These are phyloP conservation scores for Dynastes maya DNA, from an alignment of 2,888 invertebrate genomes.

Conservation along the genomic window DNA sequence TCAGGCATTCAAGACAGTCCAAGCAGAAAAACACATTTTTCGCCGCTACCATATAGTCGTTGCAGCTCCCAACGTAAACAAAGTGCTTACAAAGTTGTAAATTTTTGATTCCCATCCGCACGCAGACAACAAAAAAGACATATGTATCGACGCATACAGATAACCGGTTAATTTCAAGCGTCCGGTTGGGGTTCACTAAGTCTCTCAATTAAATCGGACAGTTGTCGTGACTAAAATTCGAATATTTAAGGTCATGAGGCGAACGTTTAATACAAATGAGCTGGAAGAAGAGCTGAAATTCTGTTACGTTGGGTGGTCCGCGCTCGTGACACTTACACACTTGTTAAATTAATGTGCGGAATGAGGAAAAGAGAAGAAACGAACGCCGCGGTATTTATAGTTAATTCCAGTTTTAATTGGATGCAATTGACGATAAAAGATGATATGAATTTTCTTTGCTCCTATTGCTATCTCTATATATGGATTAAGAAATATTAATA, in stretches of 20 bases:
- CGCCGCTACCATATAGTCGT: slow-evolving; percentile 17
- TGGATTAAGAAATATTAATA: slow-evolving; percentile 27
- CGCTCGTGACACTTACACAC: slow-evolving; percentile 32
- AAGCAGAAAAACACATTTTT: slow-evolving; percentile 51
- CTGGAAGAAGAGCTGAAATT: slow-evolving; percentile 31
- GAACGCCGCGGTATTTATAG: slow-evolving; percentile 13
- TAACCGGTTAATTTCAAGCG: slow-evolving; percentile 30
- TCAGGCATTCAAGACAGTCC: slow-evolving; percentile 33
- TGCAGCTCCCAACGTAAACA: slow-evolving; percentile 26
- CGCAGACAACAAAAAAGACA: slow-evolving; percentile 13
- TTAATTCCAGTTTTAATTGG: slow-evolving; percentile 36
- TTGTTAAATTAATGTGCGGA: slow-evolving; percentile 40
- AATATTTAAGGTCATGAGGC: slow-evolving; percentile 32
- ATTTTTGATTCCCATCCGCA: slow-evolving; percentile 34
- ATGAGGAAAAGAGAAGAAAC: slow-evolving; percentile 41
- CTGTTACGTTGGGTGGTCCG: slow-evolving; percentile 35
- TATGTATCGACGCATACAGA: not conserved
- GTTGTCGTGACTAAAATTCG: slow-evolving; percentile 37
- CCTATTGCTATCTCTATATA: not conserved
- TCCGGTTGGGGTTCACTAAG: slow-evolving; percentile 26
- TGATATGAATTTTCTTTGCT: not conserved
- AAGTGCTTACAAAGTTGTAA: slow-evolving; percentile 46
- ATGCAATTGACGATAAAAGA: slow-evolving; percentile 25
- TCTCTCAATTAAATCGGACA: slow-evolving; percentile 42
- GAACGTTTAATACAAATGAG: slow-evolving; percentile 26